Evolutionary conservation across 2,888 invertebrate genomes (phyloP).

Genomic region (Pyrgus malvae): DNA sequence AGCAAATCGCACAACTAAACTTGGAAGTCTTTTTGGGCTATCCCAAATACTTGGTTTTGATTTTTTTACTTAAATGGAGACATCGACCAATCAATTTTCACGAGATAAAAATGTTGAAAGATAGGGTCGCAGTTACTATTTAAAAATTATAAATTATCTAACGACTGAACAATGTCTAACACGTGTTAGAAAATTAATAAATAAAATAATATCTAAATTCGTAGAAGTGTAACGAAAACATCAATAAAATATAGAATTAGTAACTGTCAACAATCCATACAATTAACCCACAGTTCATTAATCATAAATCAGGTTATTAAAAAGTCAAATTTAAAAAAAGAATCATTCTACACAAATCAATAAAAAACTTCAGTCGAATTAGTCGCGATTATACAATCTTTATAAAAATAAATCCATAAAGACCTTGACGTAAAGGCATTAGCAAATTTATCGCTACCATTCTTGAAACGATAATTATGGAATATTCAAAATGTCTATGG

Average conservation of each 20-base stretch:
- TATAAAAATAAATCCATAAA: background rate
- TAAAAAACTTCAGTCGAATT: slow-evolving; percentile 15
- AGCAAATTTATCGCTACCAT: slow-evolving; percentile 50
- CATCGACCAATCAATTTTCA: too few species aligned
- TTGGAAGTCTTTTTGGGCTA: too few species aligned
- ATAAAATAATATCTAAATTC: too few species aligned
- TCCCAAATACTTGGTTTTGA: too few species aligned
- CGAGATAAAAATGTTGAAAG: too few species aligned
- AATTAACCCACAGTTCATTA: slow-evolving; percentile 2
- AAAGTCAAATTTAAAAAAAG: background rate
- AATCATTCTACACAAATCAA: slow-evolving; percentile 4
- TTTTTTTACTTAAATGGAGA: too few species aligned
- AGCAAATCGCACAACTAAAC: too few species aligned
- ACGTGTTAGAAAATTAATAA: too few species aligned
- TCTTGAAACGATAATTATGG: slow-evolving; percentile 40
- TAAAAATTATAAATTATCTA: too few species aligned
- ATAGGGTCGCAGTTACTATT: too few species aligned
- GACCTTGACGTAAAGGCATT: slow-evolving; percentile 36
- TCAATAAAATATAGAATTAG: slow-evolving; percentile 1
- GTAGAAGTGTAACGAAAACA: too few species aligned
- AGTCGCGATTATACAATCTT: slow-evolving; percentile 11
- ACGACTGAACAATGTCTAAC: too few species aligned
- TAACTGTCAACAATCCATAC: slow-evolving; percentile 7
- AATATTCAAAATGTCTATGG: slow-evolving; percentile 36
- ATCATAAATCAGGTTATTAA: background rate